phyloP scores from a whole-genome alignment of 2,797 vertebrate species.

The Serranus cabrilla region DNA sequence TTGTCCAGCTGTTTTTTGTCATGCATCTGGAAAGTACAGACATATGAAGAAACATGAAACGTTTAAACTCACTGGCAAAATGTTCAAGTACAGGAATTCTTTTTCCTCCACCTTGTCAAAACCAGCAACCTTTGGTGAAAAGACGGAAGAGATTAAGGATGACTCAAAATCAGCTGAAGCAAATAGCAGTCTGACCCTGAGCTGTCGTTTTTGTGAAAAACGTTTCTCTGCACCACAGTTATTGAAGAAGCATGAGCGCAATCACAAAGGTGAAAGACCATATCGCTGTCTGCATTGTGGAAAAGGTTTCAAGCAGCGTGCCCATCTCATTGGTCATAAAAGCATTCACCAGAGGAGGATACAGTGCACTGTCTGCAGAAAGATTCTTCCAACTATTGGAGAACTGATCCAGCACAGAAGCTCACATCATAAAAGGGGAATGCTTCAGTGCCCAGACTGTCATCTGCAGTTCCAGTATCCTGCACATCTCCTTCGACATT shows the following conservation, averaged over 20 bases:
- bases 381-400: conserved; percentile 80
- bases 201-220: conserved; percentile 83
- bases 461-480: conserved; percentile 80
- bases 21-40: conserved; percentile 82
- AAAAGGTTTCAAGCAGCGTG: conserved; percentile 77
- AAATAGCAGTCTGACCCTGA: conserved; percentile 24
- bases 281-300: conserved; percentile 85
- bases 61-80: conserved; percentile 75
- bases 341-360: conserved; percentile 81
- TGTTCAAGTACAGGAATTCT: conserved; percentile 66
- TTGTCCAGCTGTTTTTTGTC: conserved; percentile 80
- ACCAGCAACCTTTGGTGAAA: conserved; percentile 1
- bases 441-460: conserved; percentile 86
- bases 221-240: conserved; percentile 52
- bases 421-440: conserved; percentile 79
- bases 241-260: conserved; percentile 75
- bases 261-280: conserved; percentile 82
- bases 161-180: conserved; percentile 7
- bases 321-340: conserved; percentile 80
- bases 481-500: conserved; percentile 80
- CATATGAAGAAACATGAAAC: conserved; percentile 85
- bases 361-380: conserved; percentile 86
- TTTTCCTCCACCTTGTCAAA: conserved; percentile 31
- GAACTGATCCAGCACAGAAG: conserved; percentile 85
- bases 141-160: conserved; percentile 10